phyloP scores from a whole-genome alignment of 2,797 vertebrate species.

The Hypotaenidia philippensis region DNA sequence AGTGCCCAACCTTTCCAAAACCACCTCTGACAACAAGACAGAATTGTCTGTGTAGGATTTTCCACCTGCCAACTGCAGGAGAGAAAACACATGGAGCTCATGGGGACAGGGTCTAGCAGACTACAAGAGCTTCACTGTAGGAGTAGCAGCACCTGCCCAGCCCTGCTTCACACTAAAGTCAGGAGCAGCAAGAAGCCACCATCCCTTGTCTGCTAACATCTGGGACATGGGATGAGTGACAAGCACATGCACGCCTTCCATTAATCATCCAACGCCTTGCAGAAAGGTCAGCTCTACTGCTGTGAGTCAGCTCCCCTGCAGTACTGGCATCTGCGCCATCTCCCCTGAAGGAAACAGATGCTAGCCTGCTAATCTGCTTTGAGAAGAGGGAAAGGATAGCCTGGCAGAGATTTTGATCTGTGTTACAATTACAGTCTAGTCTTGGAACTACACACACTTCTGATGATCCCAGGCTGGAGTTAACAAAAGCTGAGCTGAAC shows the following conservation, averaged over 20 bases:
- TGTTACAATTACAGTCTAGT: conserved; percentile 7
- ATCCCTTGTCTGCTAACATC: background rate
- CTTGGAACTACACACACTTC: background rate
- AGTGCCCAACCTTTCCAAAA: background rate
- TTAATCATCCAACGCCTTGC: background rate
- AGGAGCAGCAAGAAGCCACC: background rate
- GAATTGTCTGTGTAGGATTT: background rate
- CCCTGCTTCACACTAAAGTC: background rate
- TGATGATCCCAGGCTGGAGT: background rate
- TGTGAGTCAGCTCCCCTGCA: conserved; percentile 2
- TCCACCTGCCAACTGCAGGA: background rate
- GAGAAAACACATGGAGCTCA: rapidly evolving
- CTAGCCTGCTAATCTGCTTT: conserved; percentile 34
- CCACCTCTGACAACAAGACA: background rate
- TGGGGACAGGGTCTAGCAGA: background rate
- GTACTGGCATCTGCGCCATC: background rate
- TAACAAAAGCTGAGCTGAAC: conserved; percentile 5
- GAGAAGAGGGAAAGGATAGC: background rate
- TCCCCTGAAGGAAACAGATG: background rate
- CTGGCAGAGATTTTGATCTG: conserved; percentile 1
- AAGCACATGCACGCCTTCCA: background rate
- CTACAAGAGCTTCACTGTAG: background rate
- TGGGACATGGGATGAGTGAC: background rate
- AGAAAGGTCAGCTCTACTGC: background rate
- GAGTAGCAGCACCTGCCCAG: background rate